These are phyloP conservation scores for Onthophagus taurus DNA, from an alignment of 1,140 invertebrate genomes.

Conservation along the genomic window DNA sequence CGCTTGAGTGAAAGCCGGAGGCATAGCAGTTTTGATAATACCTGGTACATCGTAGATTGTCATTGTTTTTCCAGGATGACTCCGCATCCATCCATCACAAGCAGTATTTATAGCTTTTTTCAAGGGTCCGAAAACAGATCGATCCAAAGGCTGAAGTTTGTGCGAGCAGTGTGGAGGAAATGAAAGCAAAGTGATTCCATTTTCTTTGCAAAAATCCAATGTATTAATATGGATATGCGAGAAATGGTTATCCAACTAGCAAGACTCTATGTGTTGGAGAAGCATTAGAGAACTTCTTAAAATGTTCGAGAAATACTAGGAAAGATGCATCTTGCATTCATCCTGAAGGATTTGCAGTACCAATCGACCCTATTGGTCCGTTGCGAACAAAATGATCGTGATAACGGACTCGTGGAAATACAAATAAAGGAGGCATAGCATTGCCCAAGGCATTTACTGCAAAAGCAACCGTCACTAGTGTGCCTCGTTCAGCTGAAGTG, in stretches of 20 bases:
- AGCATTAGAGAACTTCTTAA: conserved; percentile 23
- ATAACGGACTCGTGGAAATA: conserved; percentile 28
- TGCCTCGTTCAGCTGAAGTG: conserved; percentile 39
- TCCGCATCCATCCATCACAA: conserved; percentile 36
- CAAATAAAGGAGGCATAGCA: conserved; percentile 22
- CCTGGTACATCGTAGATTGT: conserved; percentile 40
- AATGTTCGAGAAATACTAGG: conserved; percentile 30
- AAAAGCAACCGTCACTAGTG: conserved; percentile 36
- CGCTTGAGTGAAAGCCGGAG: no score
- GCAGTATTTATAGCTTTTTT: not conserved
- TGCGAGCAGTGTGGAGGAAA: no score
- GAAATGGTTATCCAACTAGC: no score
- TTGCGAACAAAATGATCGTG: conserved; percentile 34
- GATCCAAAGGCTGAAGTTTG: no score
- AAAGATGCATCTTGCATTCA: conserved; percentile 36
- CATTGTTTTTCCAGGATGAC: conserved; percentile 38
- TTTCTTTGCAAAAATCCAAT: no score
- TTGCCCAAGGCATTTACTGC: conserved; percentile 30
- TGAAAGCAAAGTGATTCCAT: no score
- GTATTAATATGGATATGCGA: no score
- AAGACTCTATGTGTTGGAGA: no score
- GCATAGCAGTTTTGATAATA: no score
- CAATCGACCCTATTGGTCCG: conserved; percentile 34
- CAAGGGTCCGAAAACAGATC: no score
- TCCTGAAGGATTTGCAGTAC: conserved; percentile 32